These are phyloP conservation scores for Habrosyne pyritoides DNA, from an alignment of 2,888 invertebrate genomes.

Conservation along the genomic window DNA sequence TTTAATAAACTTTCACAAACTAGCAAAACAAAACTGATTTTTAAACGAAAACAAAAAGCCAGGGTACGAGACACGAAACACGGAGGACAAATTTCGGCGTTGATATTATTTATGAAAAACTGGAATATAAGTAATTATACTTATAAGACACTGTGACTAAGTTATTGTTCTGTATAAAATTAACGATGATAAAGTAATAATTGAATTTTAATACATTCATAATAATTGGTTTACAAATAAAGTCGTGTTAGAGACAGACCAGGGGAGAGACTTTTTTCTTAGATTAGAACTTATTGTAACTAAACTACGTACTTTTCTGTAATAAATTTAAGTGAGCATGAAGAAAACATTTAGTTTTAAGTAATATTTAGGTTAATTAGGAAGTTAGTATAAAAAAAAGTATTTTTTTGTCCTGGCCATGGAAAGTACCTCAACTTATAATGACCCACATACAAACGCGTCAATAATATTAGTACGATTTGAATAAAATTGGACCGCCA, in stretches of 20 bases:
- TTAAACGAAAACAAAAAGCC: slow-evolving; percentile 24
- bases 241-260: slow-evolving; percentile 20
- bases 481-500: too few relatives aligned
- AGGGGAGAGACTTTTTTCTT: slow-evolving; percentile 17
- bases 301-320: slow-evolving; percentile 1
- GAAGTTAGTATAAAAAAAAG: slow-evolving; percentile 4
- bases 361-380: not conserved
- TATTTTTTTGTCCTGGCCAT: slow-evolving; percentile 5
- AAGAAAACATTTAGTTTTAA: slow-evolving; percentile 7
- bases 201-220: too few relatives aligned
- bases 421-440: slow-evolving; percentile 7
- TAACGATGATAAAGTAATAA: too few relatives aligned
- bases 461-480: too few relatives aligned
- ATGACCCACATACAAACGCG: too few relatives aligned
- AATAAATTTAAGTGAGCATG: slow-evolving; percentile 7
- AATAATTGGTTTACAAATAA: slow-evolving; percentile 7
- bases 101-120: slow-evolving; percentile 17
- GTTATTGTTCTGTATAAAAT: too few relatives aligned
- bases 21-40: slow-evolving; percentile 1
- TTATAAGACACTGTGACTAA: slow-evolving; percentile 4
- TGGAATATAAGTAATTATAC: slow-evolving; percentile 15
- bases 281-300: not conserved
- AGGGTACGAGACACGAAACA: slow-evolving; percentile 21
- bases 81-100: slow-evolving; percentile 21
- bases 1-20: too few relatives aligned